Base-by-base conservation (phyloP, 2,113 vertebrate species). In the Galemys pyrenaicus region DNA sequence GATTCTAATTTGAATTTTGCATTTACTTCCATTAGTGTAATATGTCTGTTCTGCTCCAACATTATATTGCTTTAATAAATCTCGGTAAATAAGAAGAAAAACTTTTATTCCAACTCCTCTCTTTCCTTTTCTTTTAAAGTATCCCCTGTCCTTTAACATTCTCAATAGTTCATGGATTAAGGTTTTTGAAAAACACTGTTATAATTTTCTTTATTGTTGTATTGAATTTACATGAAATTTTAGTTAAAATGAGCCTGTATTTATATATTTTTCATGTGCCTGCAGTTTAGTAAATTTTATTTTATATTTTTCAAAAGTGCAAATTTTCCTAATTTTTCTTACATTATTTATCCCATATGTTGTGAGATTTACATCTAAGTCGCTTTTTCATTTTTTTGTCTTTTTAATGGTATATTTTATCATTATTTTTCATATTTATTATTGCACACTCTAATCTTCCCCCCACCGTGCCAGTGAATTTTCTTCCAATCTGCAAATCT, bases 221-320 rank as follows among this genome's bases (percentile, higher is more conserved):
- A 73, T 92, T 58, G 68, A 56, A 13, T 51, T 44, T 83, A 56
- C 41, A 35, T 26, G 13, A 39, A 89, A 79, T 74, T 79, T 74
- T 80, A 32, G 11, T 28, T 93, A 24, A 79, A 78, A 71, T 9
- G 6, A 32, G 35, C 2, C 37, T 39, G 44, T 65, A 28, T 68
- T 74, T 32, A 82, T 44, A 3, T 6, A 49, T 19, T 28, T 41
- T 51, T 37, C 37, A 68, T 62, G 46, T 2, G 9, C 51, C 16
- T 51, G 8, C 28, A 78, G 13, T 51, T 79, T 20, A 3, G 19
- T 56, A 64, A 46, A 58, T 30, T 2, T 70, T 35, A 32, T 54
- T 41, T 15, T 58, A 35, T 60, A 5, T 13, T 88, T 19, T 37
- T 82, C 11, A 73, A 75, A 77, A 54, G 24, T 58, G 1, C 41